phyloP scores from a whole-genome alignment of 2,113 vertebrate genomes.

The Ceratotherium simum region DNA sequence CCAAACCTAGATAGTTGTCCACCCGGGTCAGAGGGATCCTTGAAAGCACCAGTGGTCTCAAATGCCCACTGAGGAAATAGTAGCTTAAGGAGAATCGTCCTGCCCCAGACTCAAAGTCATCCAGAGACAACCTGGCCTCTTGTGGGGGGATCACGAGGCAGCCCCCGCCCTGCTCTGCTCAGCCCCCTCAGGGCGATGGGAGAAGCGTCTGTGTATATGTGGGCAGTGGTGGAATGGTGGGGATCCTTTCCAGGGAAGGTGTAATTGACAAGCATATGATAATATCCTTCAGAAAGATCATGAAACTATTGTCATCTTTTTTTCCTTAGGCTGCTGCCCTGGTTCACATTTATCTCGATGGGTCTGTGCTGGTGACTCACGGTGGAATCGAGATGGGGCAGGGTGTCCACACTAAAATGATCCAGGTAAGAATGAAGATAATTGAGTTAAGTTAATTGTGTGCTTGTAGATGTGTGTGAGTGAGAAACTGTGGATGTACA shows the following conservation, averaged over 20 bases:
- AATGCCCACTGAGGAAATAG: not conserved
- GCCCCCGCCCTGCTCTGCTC: not conserved
- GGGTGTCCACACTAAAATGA: conserved; percentile 92
- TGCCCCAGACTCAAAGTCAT: not conserved
- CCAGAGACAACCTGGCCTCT: not conserved
- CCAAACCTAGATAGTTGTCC: not conserved
- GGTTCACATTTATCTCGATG: conserved; percentile 92
- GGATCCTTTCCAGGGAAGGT: not conserved
- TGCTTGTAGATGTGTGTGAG: not conserved
- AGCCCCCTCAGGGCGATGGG: not conserved
- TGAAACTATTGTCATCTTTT: not conserved
- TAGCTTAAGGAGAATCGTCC: not conserved
- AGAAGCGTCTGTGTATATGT: not conserved
- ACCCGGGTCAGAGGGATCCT: not conserved
- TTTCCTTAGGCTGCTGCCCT: conserved; percentile 88
- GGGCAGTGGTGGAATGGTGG: not conserved
- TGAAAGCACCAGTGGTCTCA: not conserved
- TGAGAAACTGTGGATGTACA: not conserved
- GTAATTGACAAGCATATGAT: not conserved
- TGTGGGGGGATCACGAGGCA: not conserved
- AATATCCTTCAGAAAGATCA: not conserved
- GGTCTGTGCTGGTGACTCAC: conserved; percentile 91
- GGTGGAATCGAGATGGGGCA: conserved; percentile 92
- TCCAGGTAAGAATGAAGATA: conserved; percentile 84
- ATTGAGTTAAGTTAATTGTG: not conserved